phyloP scores from a whole-genome alignment of 2,113 vertebrate species.

The Pteropus alecto region DNA sequence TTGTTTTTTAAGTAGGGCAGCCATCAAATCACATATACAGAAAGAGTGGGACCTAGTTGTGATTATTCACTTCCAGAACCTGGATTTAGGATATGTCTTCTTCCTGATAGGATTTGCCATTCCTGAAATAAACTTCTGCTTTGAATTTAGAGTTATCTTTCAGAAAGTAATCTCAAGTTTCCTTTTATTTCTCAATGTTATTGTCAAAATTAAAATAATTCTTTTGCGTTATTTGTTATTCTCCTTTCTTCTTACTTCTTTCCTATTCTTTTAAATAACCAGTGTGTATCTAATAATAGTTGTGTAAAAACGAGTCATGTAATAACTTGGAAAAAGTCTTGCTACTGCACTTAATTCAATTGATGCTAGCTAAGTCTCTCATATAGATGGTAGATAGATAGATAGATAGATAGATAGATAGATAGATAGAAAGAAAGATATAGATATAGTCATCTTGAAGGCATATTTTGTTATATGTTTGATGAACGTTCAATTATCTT shows the following conservation, averaged over 20 bases:
- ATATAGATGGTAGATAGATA: not conserved
- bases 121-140: not conserved
- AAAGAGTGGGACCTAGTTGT: not conserved
- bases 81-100: not conserved
- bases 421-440: no score
- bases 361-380: no score
- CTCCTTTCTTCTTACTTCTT: not conserved
- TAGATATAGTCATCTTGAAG: not conserved
- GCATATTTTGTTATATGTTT: not conserved
- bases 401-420: no score
- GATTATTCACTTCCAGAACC: not conserved
- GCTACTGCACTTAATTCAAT: no score
- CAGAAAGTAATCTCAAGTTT: not conserved
- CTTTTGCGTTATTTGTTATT: not conserved
- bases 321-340: not conserved
- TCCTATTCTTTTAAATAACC: not conserved
- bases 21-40: not conserved
- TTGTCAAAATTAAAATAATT: not conserved
- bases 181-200: not conserved
- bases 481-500: not conserved
- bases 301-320: not conserved
- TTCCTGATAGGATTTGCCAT: not conserved
- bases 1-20: not conserved
- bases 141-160: not conserved
- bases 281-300: not conserved